Evolutionary conservation across 2,888 invertebrate genomes (phyloP).

Genomic region (Polydrusus tereticollis): DNA sequence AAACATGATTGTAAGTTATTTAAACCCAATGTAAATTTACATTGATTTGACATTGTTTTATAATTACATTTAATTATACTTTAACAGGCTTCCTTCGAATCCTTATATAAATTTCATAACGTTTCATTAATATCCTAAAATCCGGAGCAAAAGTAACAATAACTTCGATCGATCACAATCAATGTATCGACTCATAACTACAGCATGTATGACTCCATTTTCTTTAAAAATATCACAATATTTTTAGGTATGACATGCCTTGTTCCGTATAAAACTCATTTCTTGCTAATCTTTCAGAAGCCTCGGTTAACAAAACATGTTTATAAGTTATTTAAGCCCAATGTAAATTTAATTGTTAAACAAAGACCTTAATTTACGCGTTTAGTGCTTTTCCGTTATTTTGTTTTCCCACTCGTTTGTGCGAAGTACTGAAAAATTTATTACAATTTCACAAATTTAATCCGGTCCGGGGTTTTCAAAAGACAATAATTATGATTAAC

Average conservation of each 20-base stretch:
- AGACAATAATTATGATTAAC: background rate
- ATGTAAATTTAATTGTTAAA: slow-evolving; percentile 21
- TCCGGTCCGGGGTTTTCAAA: background rate
- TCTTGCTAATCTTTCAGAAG: background rate
- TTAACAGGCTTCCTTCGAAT: too few relatives aligned
- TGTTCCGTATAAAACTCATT: too few relatives aligned
- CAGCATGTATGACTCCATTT: too few relatives aligned
- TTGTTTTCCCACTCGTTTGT: slow-evolving; percentile 6
- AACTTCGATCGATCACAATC: background rate
- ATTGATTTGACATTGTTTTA: too few relatives aligned
- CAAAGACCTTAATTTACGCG: slow-evolving; percentile 11
- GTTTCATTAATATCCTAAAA: too few relatives aligned
- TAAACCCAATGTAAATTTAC: too few relatives aligned
- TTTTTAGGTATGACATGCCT: too few relatives aligned
- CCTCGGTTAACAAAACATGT: background rate
- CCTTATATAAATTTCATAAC: too few relatives aligned
- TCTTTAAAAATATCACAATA: too few relatives aligned
- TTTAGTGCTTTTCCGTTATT: slow-evolving; percentile 15
- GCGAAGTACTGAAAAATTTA: slow-evolving; percentile 10
- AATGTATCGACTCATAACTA: too few relatives aligned
- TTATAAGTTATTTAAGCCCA: background rate
- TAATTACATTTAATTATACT: background rate
- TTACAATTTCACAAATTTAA: background rate
- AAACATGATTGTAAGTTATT: too few relatives aligned
- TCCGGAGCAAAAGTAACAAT: background rate